These are phyloP conservation scores for Marmota flaviventris DNA, from an alignment of 2,113 vertebrate genomes.

Conservation along the genomic window DNA sequence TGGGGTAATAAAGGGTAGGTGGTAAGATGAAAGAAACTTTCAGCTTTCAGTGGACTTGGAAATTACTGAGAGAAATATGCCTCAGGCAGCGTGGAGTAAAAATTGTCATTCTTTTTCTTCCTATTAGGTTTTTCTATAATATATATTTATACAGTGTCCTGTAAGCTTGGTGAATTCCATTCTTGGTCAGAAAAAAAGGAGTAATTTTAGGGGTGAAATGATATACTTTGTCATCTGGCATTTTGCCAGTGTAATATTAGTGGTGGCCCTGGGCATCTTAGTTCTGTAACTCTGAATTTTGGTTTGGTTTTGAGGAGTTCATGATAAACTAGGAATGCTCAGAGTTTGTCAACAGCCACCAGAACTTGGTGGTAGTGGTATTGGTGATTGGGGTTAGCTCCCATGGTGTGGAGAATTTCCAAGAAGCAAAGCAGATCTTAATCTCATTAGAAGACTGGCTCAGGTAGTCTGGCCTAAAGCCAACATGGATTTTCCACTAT, in stretches of 20 bases:
- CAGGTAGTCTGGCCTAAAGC: not conserved
- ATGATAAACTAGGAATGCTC: not conserved
- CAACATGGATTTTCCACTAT: not conserved
- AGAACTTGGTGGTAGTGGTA: not conserved
- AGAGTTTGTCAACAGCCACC: not conserved
- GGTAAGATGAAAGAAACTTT: constrained; percentile 5
- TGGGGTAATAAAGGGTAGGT: not conserved
- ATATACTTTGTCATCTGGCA: constrained; percentile 13
- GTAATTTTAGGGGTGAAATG: constrained; percentile 1
- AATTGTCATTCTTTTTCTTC: not conserved
- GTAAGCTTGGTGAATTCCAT: constrained; percentile 50
- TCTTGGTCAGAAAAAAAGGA: not conserved
- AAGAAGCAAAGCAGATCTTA: constrained; percentile 5
- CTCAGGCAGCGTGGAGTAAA: constrained; percentile 12
- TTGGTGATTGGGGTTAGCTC: not conserved
- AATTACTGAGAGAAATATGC: constrained; percentile 28
- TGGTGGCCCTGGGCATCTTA: not conserved
- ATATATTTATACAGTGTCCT: not conserved
- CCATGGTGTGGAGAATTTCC: not conserved
- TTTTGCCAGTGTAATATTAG: not conserved
- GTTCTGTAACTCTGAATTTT: not conserved
- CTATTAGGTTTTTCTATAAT: constrained; percentile 59
- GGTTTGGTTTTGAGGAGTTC: constrained; percentile 28
- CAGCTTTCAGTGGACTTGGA: constrained; percentile 39
- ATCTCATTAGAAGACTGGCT: not conserved